phyloP scores from a whole-genome alignment of 2,113 vertebrate genomes.

The Pseudonaja textilis region DNA sequence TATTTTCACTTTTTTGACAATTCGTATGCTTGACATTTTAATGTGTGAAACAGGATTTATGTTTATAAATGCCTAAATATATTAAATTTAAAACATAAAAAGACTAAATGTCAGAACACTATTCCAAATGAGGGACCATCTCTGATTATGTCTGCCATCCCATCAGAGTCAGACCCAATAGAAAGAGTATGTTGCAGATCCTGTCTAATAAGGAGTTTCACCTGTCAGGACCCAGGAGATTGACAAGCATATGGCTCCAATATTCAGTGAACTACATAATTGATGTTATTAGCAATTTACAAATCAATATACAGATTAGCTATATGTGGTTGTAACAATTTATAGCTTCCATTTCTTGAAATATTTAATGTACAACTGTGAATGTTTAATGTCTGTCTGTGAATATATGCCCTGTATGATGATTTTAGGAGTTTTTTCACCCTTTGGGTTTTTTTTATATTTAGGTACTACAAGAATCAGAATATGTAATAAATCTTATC shows the following conservation, averaged over 20 bases:
- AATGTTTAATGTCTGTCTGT: not conserved
- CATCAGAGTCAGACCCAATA: not conserved
- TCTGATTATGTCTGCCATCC: not conserved
- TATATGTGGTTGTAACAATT: not conserved
- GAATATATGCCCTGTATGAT: not conserved
- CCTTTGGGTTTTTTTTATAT: not conserved
- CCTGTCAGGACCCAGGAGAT: not conserved
- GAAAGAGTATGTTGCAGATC: not conserved
- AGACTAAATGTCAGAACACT: not conserved
- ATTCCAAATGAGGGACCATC: not conserved
- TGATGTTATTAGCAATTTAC: not conserved
- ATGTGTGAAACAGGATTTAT: constrained; percentile 17
- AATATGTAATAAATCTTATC: not conserved
- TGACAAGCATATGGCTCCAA: not conserved
- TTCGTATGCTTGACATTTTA: constrained; percentile 5
- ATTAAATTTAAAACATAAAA: not conserved
- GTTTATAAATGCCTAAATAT: not conserved
- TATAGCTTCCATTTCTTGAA: not conserved
- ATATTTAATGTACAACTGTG: not conserved
- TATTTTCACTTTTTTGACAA: not conserved
- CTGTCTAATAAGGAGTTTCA: not conserved
- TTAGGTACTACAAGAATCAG: not conserved
- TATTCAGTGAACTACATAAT: not conserved
- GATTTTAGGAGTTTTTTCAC: not conserved
- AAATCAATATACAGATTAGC: not conserved